Conservation (phyloP, 2,888 invertebrate species). For the Pseudococcus longispinus region DNA sequence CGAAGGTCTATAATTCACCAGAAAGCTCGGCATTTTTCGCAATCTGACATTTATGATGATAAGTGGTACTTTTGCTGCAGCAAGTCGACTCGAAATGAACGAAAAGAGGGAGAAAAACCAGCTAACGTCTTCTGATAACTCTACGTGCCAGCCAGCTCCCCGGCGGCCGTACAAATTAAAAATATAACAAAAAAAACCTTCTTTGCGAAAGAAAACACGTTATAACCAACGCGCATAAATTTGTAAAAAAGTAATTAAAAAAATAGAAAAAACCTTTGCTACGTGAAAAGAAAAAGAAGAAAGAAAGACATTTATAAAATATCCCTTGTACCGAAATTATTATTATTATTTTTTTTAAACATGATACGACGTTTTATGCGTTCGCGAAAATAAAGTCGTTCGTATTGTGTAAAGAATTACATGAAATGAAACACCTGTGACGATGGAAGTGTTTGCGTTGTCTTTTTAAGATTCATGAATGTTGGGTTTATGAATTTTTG, state of each 20-base stretch:
- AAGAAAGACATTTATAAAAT: neutral
- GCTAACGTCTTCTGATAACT: neutral
- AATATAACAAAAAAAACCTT: conserved; percentile 7
- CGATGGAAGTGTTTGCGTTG: too few species aligned
- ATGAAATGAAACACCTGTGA: neutral
- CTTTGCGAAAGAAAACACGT: neutral
- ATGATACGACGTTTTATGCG: neutral
- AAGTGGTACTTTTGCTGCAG: neutral
- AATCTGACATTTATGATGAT: neutral
- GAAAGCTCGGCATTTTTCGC: neutral
- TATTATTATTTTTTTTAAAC: neutral
- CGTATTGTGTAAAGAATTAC: neutral
- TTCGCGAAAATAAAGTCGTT: neutral
- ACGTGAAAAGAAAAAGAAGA: neutral
- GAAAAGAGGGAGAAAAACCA: neutral
- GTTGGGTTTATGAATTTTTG: too few species aligned
- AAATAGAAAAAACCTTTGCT: neutral
- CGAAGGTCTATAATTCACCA: neutral
- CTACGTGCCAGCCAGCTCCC: neutral
- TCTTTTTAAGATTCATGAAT: too few species aligned
- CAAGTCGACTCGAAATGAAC: neutral
- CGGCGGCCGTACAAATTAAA: neutral
- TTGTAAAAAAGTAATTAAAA: conserved; percentile 26
- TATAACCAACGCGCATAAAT: neutral
- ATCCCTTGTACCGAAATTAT: neutral